These are phyloP conservation scores for Cephus pygmeus DNA, from an alignment of 2,888 invertebrate genomes.

Conservation along the genomic window DNA sequence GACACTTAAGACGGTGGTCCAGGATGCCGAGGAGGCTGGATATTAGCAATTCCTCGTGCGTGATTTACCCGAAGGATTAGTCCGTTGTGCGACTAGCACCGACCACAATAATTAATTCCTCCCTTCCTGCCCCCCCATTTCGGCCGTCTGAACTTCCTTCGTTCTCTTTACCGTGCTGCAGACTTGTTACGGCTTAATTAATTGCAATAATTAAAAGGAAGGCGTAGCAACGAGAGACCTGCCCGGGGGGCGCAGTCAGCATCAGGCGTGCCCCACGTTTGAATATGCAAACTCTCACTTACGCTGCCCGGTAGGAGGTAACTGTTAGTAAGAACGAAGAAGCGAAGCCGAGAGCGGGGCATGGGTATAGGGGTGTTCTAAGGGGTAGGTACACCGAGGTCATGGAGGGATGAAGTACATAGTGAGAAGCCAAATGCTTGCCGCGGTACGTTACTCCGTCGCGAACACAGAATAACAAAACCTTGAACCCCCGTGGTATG, in stretches of 20 bases:
- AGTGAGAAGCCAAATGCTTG: neutral
- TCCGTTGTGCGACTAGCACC: constrained; percentile 9
- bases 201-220: constrained; percentile 62
- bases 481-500: constrained; percentile 10
- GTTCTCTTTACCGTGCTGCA: constrained; percentile 28
- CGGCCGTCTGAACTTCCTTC: constrained; percentile 14
- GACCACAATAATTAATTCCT: constrained; percentile 40
- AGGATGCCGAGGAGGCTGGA: constrained; percentile 2
- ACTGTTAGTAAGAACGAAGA: neutral
- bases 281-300: constrained; percentile 53
- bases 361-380: neutral
- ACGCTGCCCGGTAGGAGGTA: neutral
- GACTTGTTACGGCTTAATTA: constrained; percentile 60
- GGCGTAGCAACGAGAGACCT: constrained; percentile 39
- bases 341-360: neutral
- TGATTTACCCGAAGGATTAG: constrained; percentile 26
- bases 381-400: neutral
- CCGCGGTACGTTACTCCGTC: constrained; percentile 31
- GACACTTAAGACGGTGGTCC: neutral
- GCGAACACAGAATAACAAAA: constrained; percentile 36
- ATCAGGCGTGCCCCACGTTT: constrained; percentile 44
- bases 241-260: constrained; percentile 35
- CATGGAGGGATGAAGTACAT: neutral
- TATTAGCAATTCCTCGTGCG: constrained; percentile 37
- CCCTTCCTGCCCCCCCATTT: constrained; percentile 18